Conservation (phyloP, 2,888 invertebrate genomes). For the Clistopyga incitator region DNA sequence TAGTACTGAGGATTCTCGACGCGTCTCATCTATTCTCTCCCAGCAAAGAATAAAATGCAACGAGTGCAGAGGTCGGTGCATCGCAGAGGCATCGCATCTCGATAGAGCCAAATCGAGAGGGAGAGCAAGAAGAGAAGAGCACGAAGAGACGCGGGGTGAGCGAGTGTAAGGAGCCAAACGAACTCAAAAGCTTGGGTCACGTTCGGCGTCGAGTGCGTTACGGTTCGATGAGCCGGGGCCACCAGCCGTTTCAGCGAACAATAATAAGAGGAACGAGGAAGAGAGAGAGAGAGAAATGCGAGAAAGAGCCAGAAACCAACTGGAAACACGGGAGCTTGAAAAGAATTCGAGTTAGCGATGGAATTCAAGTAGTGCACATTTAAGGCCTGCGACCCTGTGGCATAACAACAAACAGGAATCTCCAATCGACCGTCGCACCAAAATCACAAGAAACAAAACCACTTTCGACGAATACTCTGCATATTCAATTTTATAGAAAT, state of each 20-base stretch:
- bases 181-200: conserved; percentile 56
- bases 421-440: not conserved
- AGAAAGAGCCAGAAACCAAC: conserved; percentile 4
- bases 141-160: not conserved
- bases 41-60: conserved; percentile 46
- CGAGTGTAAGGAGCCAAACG: conserved; percentile 40
- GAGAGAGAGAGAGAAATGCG: conserved; percentile 30
- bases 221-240: conserved; percentile 35
- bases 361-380: conserved; percentile 13
- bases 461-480: not conserved
- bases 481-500: not conserved
- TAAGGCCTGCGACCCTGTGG: not conserved
- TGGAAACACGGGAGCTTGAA: conserved; percentile 19
- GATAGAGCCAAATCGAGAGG: conserved; percentile 39
- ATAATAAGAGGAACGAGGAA: conserved; percentile 35
- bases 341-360: conserved; percentile 20
- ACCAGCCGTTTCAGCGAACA: conserved; percentile 22
- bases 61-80: conserved; percentile 46
- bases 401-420: conserved; percentile 10
- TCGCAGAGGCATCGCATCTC: conserved; percentile 38
- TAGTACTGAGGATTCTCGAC: conserved; percentile 27
- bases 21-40: conserved; percentile 33
- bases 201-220: conserved; percentile 45
- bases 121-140: not conserved
- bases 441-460: not conserved